These are phyloP conservation scores for Platanista minor DNA, from an alignment of 2,113 vertebrate genomes.

Conservation along the genomic window DNA sequence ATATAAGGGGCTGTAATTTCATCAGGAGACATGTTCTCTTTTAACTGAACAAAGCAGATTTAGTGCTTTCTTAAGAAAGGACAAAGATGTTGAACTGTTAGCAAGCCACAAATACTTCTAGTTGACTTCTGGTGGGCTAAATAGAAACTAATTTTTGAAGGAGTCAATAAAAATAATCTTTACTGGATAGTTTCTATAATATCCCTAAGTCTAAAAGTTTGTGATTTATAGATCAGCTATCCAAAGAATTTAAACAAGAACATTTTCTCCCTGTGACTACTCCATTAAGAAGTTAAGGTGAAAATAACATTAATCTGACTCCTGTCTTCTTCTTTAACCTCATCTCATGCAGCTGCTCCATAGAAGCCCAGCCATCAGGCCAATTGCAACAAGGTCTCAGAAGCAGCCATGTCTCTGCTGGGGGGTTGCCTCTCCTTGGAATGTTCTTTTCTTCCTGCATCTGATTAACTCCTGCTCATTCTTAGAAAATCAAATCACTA, in stretches of 20 bases:
- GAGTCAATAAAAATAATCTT: constrained; percentile 18
- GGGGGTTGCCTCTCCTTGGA: not conserved
- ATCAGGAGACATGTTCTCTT: constrained; percentile 33
- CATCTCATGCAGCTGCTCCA: not conserved
- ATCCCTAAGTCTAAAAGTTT: not conserved
- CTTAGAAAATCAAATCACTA: not conserved
- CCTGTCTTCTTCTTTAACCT: not conserved
- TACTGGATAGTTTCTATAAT: not conserved
- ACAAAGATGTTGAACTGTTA: not conserved
- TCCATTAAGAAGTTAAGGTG: not conserved
- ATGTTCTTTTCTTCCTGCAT: not conserved
- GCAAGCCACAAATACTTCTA: not conserved
- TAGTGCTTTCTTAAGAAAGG: constrained; percentile 42
- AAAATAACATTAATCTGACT: not conserved
- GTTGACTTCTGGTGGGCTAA: not conserved
- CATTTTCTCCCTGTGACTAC: not conserved
- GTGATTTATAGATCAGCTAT: not conserved
- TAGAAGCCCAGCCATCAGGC: not conserved
- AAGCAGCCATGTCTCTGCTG: not conserved
- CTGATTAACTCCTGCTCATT: not conserved
- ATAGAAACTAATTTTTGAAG: constrained; percentile 42
- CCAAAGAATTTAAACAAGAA: not conserved
- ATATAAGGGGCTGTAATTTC: constrained; percentile 29
- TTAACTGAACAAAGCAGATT: constrained; percentile 43
- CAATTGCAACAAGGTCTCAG: not conserved